Conservation (phyloP, 2,888 invertebrate genomes). For the Dusona sp. region DNA sequence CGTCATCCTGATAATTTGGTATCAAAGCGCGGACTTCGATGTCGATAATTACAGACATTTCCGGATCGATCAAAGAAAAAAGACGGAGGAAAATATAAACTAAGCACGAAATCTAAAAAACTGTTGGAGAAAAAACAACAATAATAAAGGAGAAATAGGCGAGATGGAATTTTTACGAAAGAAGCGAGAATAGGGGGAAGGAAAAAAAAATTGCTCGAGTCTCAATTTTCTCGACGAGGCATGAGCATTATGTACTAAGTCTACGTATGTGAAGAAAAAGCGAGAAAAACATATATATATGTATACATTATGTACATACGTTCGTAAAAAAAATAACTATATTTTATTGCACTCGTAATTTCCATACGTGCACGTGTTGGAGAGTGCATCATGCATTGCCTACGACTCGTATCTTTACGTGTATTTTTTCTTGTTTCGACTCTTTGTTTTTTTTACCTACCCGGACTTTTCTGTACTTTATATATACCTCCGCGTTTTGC, state of each 20-base stretch:
- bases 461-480: conserved; percentile 28
- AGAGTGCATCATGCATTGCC: conserved; percentile 20
- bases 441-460: background rate
- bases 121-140: conserved; percentile 11
- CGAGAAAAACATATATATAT: background rate
- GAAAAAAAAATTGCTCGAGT: conserved; percentile 34
- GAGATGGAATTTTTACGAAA: conserved; percentile 35
- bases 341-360: conserved; percentile 70
- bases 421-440: conserved; percentile 19
- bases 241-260: conserved; percentile 37
- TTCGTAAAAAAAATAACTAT: conserved; percentile 47
- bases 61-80: conserved; percentile 39
- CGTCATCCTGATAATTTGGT: conserved; percentile 44
- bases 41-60: conserved; percentile 56
- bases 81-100: background rate
- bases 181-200: conserved; percentile 12
- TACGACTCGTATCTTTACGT: conserved; percentile 26
- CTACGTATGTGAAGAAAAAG: conserved; percentile 40
- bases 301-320: background rate
- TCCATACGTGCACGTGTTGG: conserved; percentile 63
- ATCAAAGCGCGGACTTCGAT: conserved; percentile 29
- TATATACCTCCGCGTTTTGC: conserved; percentile 18
- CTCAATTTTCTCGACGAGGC: conserved; percentile 55
- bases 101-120: conserved; percentile 9
- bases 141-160: background rate